These are phyloP conservation scores for Leptinotarsa haldemani DNA, from an alignment of 2,888 invertebrate genomes.

Conservation along the genomic window DNA sequence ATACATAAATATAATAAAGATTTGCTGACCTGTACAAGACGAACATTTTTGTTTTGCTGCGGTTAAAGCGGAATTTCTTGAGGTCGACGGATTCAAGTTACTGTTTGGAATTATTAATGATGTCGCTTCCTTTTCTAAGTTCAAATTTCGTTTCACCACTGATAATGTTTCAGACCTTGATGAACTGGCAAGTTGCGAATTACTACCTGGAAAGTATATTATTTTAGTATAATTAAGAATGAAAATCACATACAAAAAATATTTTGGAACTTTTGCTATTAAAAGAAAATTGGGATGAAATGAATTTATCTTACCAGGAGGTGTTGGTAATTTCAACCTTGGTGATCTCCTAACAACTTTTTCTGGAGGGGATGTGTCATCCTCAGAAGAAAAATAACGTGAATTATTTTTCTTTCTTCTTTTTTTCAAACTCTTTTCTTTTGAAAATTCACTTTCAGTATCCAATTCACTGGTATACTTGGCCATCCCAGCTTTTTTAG, in stretches of 20 bases:
- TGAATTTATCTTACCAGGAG: too few relatives aligned
- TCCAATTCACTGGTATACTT: slow-evolving; percentile 23
- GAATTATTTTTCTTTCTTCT: slow-evolving; percentile 17
- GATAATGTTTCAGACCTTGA: slow-evolving; percentile 1
- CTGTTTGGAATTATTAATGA: not conserved
- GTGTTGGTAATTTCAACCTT: too few relatives aligned
- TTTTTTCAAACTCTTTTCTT: slow-evolving; percentile 3
- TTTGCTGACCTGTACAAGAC: slow-evolving; percentile 7
- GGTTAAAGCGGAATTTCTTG: slow-evolving; percentile 1
- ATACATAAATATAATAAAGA: too few relatives aligned
- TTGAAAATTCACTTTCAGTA: slow-evolving; percentile 18
- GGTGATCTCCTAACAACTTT: not conserved
- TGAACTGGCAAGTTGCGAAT: not conserved
- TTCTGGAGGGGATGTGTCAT: slow-evolving; percentile 10
- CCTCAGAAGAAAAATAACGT: slow-evolving; percentile 13
- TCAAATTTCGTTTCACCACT: slow-evolving; percentile 1
- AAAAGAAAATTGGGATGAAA: too few relatives aligned
- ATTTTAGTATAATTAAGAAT: too few relatives aligned
- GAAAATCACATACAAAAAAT: too few relatives aligned
- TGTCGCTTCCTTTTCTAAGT: slow-evolving; percentile 7
- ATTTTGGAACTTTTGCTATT: too few relatives aligned
- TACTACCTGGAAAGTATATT: too few relatives aligned
- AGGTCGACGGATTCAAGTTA: not conserved
- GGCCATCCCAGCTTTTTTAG: slow-evolving; percentile 21
- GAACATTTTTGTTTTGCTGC: not conserved